These are phyloP conservation scores for Falco novaeseelandiae DNA, from an alignment of 2,797 vertebrate genomes.

Conservation along the genomic window DNA sequence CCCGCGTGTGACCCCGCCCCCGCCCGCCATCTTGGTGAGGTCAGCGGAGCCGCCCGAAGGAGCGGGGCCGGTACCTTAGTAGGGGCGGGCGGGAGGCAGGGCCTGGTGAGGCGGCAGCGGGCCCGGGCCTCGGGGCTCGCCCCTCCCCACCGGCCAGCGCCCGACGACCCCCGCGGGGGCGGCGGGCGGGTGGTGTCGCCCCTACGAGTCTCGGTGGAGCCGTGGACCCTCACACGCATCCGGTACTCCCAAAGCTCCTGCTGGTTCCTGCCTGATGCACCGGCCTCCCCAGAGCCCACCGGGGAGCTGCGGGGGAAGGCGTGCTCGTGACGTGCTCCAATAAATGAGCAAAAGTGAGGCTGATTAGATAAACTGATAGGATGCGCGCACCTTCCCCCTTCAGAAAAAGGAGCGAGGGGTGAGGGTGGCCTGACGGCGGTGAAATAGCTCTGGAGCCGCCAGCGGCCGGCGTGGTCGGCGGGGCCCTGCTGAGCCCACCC, in stretches of 20 bases:
- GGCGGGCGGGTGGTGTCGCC: not conserved
- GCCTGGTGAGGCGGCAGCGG: not conserved
- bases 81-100: not conserved
- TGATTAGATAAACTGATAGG: not conserved
- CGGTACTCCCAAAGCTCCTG: accelerated
- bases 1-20: accelerated
- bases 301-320: not conserved
- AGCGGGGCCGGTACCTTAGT: not conserved
- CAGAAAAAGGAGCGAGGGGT: not conserved
- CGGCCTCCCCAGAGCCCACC: not conserved
- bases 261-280: not conserved
- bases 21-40: not conserved
- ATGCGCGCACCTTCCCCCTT: accelerated
- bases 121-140: no score
- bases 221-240: accelerated
- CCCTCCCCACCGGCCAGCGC: not conserved
- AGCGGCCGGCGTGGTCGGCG: not conserved
- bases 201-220: accelerated
- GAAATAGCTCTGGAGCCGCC: not conserved
- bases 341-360: accelerated
- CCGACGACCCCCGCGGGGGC: accelerated
- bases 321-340: accelerated
- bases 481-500: not conserved
- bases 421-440: not conserved
- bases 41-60: not conserved